Conservation (phyloP, 2,888 invertebrate genomes). For the Prenolepis imparis region DNA sequence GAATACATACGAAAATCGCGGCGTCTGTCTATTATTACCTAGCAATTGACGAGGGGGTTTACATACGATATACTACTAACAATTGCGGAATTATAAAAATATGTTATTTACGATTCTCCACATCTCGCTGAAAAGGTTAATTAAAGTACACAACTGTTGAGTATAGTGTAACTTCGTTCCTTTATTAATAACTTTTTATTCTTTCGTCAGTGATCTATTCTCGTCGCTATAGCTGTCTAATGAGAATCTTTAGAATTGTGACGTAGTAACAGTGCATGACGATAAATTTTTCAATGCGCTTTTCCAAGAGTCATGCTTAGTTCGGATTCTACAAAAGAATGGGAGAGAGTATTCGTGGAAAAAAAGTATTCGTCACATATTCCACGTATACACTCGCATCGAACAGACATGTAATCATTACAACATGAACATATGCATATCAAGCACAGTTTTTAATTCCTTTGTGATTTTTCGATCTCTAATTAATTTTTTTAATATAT, state of each 20-base stretch:
- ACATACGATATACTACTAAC: background rate
- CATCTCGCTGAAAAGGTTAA: slow-evolving; percentile 2
- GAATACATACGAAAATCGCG: background rate
- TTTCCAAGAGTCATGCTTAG: slow-evolving; percentile 43
- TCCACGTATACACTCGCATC: slow-evolving; percentile 63
- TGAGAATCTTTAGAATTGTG: slow-evolving; percentile 73
- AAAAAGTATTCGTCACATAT: slow-evolving; percentile 55
- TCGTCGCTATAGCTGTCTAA: slow-evolving; percentile 65
- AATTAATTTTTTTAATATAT: slow-evolving; percentile 78
- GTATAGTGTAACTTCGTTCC: slow-evolving; percentile 57
- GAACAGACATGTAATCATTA: slow-evolving; percentile 56
- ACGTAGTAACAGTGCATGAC: slow-evolving; percentile 66
- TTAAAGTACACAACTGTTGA: slow-evolving; percentile 34
- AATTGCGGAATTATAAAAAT: slow-evolving; percentile 32
- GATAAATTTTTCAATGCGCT: slow-evolving; percentile 59
- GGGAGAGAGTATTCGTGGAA: slow-evolving; percentile 57
- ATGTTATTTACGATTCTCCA: background rate
- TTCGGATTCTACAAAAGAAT: slow-evolving; percentile 56
- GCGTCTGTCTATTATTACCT: slow-evolving; percentile 8
- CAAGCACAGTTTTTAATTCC: slow-evolving; percentile 63
- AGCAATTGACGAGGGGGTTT: background rate
- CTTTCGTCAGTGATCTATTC: slow-evolving; percentile 59
- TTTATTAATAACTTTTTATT: slow-evolving; percentile 72
- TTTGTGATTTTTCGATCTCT: slow-evolving; percentile 59
- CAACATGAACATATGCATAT: slow-evolving; percentile 69